Base-by-base conservation (phyloP, 1,140 invertebrate species). In the Anadara kagoshimensis region DNA sequence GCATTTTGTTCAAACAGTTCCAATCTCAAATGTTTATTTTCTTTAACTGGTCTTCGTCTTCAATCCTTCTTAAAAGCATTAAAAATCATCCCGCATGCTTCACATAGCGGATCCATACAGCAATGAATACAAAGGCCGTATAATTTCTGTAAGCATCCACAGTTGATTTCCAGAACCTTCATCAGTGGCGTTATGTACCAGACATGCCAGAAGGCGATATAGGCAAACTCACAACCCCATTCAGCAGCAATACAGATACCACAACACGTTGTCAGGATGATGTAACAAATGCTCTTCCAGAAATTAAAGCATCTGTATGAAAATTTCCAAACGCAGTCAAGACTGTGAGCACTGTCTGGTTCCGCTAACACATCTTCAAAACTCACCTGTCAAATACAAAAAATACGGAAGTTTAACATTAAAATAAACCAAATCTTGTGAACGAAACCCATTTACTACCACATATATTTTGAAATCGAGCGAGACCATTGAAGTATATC, bases 301-400 rank as follows among this genome's bases (percentile, higher is more conserved):
- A 92, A 87, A 24, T 90, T 89, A 87, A 94, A 95, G 80, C 94
- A 94, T 54, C 91, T 89, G 73, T 91, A 90, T 72, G 93, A 93
- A 11, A 93, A 87, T 20, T 91, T 90, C 94, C 94, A 95, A 44
- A 93, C 93, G 82, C 93, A 94, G 83, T 94, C 92, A 1, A 93
- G 91, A 76, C 93, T 94, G 56, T 93, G 89, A 3, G 93, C 92
- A 8, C 92, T 92, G 68, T 94, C 92, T 14, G 94, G 93, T 87
- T 95, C 94, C 0, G 93, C 94, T 44, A 95, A 92, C 53, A 94
- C 91, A 75, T 95, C 93, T 75, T 93, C 92, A 92, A 94, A 95
- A 12, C 51, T 49, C 12, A 82, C 49, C 73, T 75, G 51, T 43
- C 65, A 64, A 61, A 53, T 24, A 61, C 41, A 70, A 36, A 14